These are phyloP conservation scores for Silurus glanis DNA, from an alignment of 2,113 vertebrate species.

Conservation along the genomic window DNA sequence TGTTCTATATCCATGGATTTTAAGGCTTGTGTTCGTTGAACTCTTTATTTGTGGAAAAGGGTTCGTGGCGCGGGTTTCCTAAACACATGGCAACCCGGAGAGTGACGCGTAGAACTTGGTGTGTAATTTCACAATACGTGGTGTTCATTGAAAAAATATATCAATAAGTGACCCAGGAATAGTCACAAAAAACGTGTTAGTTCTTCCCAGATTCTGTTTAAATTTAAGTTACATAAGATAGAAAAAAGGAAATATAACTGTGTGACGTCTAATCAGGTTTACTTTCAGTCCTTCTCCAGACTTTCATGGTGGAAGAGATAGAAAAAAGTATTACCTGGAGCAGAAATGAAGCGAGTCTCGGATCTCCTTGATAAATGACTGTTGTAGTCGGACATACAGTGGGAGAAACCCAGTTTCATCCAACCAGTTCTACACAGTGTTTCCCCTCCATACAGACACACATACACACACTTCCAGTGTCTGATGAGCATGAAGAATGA, in stretches of 20 bases:
- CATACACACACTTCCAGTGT: neutral
- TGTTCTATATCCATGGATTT: no score
- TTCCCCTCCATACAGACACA: no score
- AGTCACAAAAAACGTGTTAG: no score
- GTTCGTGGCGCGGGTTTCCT: neutral
- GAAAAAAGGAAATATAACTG: no score
- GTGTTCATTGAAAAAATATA: no score
- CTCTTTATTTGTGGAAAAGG: neutral
- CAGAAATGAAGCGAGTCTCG: conserved; percentile 47
- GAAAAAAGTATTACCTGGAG: conserved; percentile 55
- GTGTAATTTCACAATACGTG: no score
- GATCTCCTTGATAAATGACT: conserved; percentile 47
- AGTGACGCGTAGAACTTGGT: neutral
- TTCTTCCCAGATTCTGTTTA: neutral
- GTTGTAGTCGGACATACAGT: neutral
- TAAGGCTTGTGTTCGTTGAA: neutral
- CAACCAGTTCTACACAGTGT: no score
- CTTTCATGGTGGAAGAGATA: neutral
- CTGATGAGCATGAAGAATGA: neutral
- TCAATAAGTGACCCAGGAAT: no score
- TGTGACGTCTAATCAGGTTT: neutral
- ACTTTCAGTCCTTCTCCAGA: neutral
- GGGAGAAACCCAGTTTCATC: neutral
- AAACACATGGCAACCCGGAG: neutral
- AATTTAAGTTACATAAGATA: neutral